Evolutionary conservation across 1,140 invertebrate genomes (phyloP).

Genomic region (Rhopalosiphum padi): DNA sequence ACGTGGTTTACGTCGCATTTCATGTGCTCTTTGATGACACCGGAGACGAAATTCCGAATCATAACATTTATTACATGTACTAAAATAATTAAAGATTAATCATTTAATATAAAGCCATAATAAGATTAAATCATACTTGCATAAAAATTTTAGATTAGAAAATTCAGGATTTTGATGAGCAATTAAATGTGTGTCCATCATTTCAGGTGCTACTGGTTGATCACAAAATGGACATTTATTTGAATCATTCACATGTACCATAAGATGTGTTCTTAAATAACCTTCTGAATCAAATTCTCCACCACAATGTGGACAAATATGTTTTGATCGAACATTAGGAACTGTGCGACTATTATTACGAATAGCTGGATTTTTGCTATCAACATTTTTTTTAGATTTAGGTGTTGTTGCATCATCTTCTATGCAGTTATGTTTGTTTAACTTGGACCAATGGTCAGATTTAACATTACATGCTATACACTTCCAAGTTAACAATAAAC

Average conservation of each 20-base stretch:
- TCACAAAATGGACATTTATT: conserved; percentile 54
- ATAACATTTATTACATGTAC: conserved; percentile 54
- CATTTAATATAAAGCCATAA: not conserved
- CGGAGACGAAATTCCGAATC: conserved; percentile 49
- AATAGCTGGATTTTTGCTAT: not conserved
- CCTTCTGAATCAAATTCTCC: conserved; percentile 55
- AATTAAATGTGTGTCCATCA: conserved; percentile 55
- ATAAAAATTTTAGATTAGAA: conserved; percentile 54
- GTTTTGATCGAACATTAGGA: not conserved
- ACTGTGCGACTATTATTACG: conserved; percentile 6
- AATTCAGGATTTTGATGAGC: conserved; percentile 55
- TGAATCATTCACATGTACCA: conserved; percentile 47
- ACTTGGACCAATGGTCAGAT: conserved; percentile 51
- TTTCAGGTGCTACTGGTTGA: conserved; percentile 51
- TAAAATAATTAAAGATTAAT: conserved; percentile 33
- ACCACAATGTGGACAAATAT: conserved; percentile 52
- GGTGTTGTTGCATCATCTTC: not conserved
- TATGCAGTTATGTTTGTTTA: conserved; percentile 46
- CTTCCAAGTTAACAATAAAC: conserved; percentile 37
- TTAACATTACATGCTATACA: conserved; percentile 39
- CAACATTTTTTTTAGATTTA: conserved; percentile 33
- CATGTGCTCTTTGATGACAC: conserved; percentile 50
- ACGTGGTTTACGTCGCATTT: conserved; percentile 53
- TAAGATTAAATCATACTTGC: conserved; percentile 27
- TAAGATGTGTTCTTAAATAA: conserved; percentile 53